A percentile compares a stretch with the other conserved stretches of the same genome.
Conservation (phyloP, 2,113 vertebrate genomes). For the Burhinus bistriatus region DNA sequence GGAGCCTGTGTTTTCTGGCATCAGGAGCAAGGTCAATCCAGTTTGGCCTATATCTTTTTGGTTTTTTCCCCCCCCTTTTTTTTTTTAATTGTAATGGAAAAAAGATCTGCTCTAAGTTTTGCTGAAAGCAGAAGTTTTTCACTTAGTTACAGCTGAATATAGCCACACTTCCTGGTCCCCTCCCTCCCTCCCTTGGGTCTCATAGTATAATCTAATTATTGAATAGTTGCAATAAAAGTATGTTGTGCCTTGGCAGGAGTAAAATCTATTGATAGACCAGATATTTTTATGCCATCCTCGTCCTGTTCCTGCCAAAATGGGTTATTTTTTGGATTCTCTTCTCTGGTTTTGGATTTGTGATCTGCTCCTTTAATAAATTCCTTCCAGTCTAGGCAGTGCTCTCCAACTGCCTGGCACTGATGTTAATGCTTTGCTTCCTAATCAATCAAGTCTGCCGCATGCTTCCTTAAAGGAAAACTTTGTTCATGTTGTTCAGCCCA, state of each 20-base stretch:
- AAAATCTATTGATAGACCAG: neutral
- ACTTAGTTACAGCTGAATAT: neutral
- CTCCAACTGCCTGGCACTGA: conserved; percentile 47
- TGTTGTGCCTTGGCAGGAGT: neutral
- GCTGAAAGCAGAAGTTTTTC: conserved; percentile 1
- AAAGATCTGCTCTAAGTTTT: neutral
- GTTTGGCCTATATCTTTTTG: neutral
- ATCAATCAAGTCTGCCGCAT: neutral
- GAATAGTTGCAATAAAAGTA: neutral
- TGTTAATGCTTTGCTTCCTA: neutral
- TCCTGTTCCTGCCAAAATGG: neutral
- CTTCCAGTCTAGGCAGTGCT: conserved; percentile 34
- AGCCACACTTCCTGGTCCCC: neutral
- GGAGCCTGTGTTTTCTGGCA: conserved; percentile 29
- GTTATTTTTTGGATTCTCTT: neutral
- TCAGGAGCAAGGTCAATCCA: neutral
- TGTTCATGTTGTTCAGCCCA: neutral
- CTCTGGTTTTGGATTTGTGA: neutral
- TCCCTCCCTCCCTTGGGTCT: neutral
- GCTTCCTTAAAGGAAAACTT: conserved; percentile 44
- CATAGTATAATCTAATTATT: neutral
- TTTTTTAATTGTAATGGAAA: neutral
- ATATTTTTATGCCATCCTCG: neutral
- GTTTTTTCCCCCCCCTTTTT: neutral
- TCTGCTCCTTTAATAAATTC: conserved; percentile 34